Evolutionary conservation across 1,140 invertebrate genomes (phyloP).

Genomic region (Macrobrachium nipponense): DNA sequence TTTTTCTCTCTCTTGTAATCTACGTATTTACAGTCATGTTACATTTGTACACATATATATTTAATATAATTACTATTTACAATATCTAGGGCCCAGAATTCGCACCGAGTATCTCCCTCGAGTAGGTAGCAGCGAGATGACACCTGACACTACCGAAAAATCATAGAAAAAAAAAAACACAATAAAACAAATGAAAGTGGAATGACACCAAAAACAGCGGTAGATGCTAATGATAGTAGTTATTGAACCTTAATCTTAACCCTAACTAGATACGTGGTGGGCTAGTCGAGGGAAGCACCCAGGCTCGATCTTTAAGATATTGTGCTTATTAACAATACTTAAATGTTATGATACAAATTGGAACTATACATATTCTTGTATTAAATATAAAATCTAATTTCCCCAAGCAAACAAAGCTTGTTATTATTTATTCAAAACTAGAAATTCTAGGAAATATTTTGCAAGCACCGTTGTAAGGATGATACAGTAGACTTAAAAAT

Average conservation of each 20-base stretch:
- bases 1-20: background rate
- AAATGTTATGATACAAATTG: conserved; percentile 32
- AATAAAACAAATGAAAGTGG: too few relatives aligned
- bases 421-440: conserved; percentile 34
- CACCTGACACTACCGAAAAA: too few relatives aligned
- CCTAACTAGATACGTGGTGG: too few relatives aligned
- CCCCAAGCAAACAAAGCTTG: conserved; percentile 14
- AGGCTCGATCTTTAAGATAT: too few relatives aligned
- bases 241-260: too few relatives aligned
- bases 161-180: too few relatives aligned
- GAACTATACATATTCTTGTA: conserved; percentile 35
- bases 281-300: too few relatives aligned
- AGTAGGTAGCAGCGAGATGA: too few relatives aligned
- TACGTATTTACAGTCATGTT: conserved; percentile 1
- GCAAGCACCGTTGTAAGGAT: conserved; percentile 40
- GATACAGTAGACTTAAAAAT: conserved; percentile 14
- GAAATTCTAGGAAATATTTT: conserved; percentile 21
- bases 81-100: background rate
- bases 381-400: conserved; percentile 55
- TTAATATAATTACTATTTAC: background rate
- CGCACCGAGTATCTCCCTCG: too few relatives aligned
- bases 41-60: conserved; percentile 11
- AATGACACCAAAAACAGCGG: too few relatives aligned
- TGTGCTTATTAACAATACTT: background rate
- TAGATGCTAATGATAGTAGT: too few relatives aligned